Evolutionary conservation across 2,113 vertebrate genomes (phyloP).

Genomic region (Natator depressus): DNA sequence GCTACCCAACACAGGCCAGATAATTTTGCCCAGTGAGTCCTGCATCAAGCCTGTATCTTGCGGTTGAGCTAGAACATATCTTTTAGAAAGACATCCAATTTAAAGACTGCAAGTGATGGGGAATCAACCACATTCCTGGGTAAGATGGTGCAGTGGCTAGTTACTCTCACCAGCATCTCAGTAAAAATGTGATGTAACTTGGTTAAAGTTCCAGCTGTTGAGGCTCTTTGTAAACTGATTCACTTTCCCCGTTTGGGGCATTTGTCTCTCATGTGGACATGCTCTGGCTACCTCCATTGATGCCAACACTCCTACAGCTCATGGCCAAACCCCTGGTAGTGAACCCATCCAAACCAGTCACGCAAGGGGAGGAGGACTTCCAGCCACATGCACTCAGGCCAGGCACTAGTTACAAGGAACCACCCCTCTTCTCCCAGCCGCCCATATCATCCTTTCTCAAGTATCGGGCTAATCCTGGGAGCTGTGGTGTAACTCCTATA

Average conservation of each 20-base stretch:
- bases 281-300: neutral
- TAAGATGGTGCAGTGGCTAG: neutral
- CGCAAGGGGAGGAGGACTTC: neutral
- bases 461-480: neutral
- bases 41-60: neutral
- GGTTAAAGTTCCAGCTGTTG: neutral
- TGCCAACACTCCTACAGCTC: neutral
- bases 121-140: accelerated
- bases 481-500: accelerated
- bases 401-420: neutral
- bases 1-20: neutral
- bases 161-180: neutral
- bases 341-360: neutral
- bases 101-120: neutral
- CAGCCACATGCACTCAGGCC: neutral
- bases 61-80: neutral
- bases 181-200: too few relatives aligned
- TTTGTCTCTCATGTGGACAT: neutral
- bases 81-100: neutral
- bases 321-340: neutral
- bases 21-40: neutral
- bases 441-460: neutral
- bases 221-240: neutral
- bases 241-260: neutral
- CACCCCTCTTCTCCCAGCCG: neutral